phyloP scores from a whole-genome alignment of 2,113 vertebrate genomes.

The Menidia beryllina region DNA sequence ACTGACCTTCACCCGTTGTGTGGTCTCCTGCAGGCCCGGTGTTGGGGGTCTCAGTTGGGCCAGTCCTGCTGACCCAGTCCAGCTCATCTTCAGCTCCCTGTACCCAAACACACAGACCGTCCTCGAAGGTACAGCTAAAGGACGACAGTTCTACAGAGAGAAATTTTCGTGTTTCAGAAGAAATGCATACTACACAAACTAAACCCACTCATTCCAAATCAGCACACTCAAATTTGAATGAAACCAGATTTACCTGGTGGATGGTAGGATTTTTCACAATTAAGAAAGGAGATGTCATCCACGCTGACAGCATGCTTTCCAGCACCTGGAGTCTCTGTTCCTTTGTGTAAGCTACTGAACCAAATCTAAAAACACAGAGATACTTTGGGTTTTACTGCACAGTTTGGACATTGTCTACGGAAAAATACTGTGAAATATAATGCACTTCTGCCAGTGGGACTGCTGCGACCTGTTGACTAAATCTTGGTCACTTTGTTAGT shows the following conservation, averaged over 20 bases:
- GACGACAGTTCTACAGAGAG: slow-evolving; percentile 59
- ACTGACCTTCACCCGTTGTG: slow-evolving; percentile 73
- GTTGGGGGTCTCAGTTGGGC: slow-evolving; percentile 73
- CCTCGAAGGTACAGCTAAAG: slow-evolving; percentile 75
- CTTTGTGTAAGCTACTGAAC: slow-evolving; percentile 61
- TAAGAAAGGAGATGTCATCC: slow-evolving; percentile 80
- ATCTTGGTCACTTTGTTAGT: background rate
- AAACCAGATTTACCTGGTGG: slow-evolving; percentile 73
- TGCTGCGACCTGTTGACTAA: background rate
- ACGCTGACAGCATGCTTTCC: slow-evolving; percentile 53
- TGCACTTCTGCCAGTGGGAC: background rate
- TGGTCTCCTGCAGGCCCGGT: slow-evolving; percentile 81
- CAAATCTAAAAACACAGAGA: slow-evolving; percentile 60
- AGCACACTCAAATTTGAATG: background rate
- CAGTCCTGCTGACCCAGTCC: slow-evolving; percentile 70
- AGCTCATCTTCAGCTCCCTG: slow-evolving; percentile 73
- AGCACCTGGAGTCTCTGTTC: background rate
- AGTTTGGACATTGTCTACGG: background rate
- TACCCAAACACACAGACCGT: slow-evolving; percentile 75
- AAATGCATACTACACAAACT: background rate
- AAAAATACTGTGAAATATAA: background rate
- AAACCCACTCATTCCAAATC: background rate
- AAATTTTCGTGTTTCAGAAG: background rate
- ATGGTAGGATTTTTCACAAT: slow-evolving; percentile 74
- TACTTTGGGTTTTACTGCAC: background rate